Percentiles rank a stretch among this genome's conserved stretches.
These are phyloP conservation scores for Papilio xuthus DNA, from an alignment of 1,140 invertebrate species.

Conservation along the genomic window DNA sequence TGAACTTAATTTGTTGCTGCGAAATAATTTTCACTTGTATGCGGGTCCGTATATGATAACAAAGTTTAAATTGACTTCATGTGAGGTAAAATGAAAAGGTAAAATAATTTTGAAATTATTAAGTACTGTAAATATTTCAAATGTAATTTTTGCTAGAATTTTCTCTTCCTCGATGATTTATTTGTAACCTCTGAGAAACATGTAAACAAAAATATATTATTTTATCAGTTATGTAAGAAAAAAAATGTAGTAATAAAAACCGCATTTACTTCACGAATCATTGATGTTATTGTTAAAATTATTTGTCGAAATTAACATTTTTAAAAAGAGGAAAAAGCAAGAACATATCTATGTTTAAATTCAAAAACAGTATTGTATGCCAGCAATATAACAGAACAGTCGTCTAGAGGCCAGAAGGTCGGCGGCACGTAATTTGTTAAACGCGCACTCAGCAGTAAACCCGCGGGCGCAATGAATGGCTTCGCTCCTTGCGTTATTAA, in stretches of 20 bases:
- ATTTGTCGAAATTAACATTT: no score
- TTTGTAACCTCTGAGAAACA: no score
- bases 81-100: neutral
- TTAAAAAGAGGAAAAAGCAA: neutral
- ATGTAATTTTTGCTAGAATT: no score
- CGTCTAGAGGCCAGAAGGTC: constrained; percentile 13
- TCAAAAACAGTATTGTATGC: constrained; percentile 2
- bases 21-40: neutral
- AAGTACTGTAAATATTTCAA: neutral
- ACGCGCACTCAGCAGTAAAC: neutral
- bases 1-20: neutral
- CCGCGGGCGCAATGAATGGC: neutral
- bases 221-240: no score
- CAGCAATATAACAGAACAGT: neutral
- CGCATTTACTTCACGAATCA: no score
- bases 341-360: neutral
- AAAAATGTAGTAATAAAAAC: no score
- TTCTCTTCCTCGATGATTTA: no score
- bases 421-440: constrained; percentile 1
- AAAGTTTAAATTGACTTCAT: neutral
- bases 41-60: neutral
- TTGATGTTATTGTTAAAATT: no score
- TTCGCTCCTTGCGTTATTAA: constrained; percentile 13
- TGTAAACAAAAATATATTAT: no score
- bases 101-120: neutral